Base-by-base conservation (phyloP, 92 coral and sea anemone genomes). In the Palythoa heliodiscus region DNA sequence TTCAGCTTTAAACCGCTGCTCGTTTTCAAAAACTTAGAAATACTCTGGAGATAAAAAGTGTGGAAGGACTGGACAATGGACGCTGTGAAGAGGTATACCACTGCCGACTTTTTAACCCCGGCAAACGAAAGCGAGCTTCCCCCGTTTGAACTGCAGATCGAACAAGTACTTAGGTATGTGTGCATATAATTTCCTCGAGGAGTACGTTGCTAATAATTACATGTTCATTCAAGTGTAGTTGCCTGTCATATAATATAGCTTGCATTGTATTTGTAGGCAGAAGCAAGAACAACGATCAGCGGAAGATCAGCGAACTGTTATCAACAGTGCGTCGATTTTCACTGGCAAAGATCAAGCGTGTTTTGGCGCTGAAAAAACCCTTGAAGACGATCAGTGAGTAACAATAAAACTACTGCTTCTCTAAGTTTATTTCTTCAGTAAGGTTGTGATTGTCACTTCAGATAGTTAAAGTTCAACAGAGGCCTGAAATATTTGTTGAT, bases 91-190 rank as follows among this genome's bases (percentile, higher is more conserved):
- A 23, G 58, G 11, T 80, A 74, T 63, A 80, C 84, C 23, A 80
- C 84, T 3, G 84, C 84, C 47, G 84, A 80, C 84, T 80, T 80
- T 48, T 66, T 80, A 80, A 80, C 52, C 61, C 84, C 84, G 13
- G 84, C 84, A 5, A 80, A 80, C 54, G 84, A 80, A 80, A 64
- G 40, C 47, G 84, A 80, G 64, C 84, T 80, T 47, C 84, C 84
- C 64, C 84, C 84, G 14, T 80, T 80, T 63, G 84, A 80, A 64
- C 74, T 80, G 40, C 84, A 80, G 23, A 80, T 80, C 84, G 84
- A 80, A n/a, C 84, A 67, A 80, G 84, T 80, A 80, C 84, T 80
- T 80, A 66, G 84, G 84, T 80, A 80, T 80, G 84, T 80, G 75
- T 78, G 74, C 84, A 48, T 66, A 66, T 80, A 48, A 39, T 80